Percentiles rank a stretch among this genome's conserved stretches.
Evolutionary conservation across 2,113 vertebrate species (phyloP).

Genomic region (Nematolebias whitei): DNA sequence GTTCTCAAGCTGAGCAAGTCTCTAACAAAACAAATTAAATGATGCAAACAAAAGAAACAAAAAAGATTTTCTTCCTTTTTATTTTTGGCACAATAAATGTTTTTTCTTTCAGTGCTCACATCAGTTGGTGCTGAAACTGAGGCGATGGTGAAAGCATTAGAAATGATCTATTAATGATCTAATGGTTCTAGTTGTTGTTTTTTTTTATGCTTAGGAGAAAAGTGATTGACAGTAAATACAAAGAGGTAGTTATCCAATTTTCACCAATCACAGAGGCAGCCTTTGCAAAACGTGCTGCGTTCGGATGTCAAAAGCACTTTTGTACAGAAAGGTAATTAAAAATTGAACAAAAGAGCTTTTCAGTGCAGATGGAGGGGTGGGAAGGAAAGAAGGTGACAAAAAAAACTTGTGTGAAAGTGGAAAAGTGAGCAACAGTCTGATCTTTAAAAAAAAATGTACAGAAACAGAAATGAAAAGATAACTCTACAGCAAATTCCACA

Average conservation of each 20-base stretch:
- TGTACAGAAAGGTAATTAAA: slow-evolving; percentile 74
- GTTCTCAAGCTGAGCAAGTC: slow-evolving; percentile 25
- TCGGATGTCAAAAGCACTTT: slow-evolving; percentile 72
- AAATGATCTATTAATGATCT: too few relatives aligned
- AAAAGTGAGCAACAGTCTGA: slow-evolving; percentile 58
- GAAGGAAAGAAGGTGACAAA: slow-evolving; percentile 27
- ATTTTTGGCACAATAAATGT: slow-evolving; percentile 46
- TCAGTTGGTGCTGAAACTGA: slow-evolving; percentile 3
- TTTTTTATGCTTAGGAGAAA: slow-evolving; percentile 9
- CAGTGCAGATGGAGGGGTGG: slow-evolving; percentile 54
- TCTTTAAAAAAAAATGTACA: slow-evolving; percentile 31
- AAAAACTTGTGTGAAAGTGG: slow-evolving; percentile 39
- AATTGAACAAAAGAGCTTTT: slow-evolving; percentile 75
- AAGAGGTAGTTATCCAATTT: slow-evolving; percentile 67
- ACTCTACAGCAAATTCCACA: slow-evolving; percentile 20
- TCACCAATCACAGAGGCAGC: slow-evolving; percentile 58
- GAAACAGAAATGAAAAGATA: slow-evolving; percentile 37
- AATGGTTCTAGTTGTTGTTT: neutral
- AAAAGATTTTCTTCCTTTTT: slow-evolving; percentile 2
- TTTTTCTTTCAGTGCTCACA: slow-evolving; percentile 18
- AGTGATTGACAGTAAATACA: slow-evolving; percentile 54
- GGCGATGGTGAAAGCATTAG: slow-evolving; percentile 1
- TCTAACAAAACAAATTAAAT: slow-evolving; percentile 43
- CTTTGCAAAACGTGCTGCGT: slow-evolving; percentile 50
- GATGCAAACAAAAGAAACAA: slow-evolving; percentile 50